These are phyloP conservation scores for Melanotaenia maccullochi DNA, from an alignment of 2,797 vertebrate species.

Conservation along the genomic window DNA sequence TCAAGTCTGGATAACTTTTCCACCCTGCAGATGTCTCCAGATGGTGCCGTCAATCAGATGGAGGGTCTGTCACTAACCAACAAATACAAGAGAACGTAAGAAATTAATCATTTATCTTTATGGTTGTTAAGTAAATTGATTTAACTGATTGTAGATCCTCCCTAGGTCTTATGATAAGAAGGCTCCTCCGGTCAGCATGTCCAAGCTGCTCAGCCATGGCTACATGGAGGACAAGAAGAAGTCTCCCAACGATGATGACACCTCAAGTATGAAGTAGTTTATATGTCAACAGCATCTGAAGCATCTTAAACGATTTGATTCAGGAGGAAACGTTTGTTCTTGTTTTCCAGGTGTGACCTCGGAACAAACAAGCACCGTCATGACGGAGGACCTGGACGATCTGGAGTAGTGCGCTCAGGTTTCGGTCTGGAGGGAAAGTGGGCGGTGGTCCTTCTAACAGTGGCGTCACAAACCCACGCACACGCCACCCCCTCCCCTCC, in stretches of 20 bases:
- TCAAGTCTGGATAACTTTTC: neutral
- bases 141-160: neutral
- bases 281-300: no score
- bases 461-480: slow-evolving; percentile 45
- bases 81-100: slow-evolving; percentile 84
- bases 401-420: slow-evolving; percentile 67
- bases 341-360: slow-evolving; percentile 78
- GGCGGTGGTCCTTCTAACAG: slow-evolving; percentile 16
- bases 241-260: slow-evolving; percentile 79
- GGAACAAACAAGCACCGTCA: slow-evolving; percentile 80
- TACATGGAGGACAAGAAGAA: slow-evolving; percentile 81
- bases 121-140: neutral
- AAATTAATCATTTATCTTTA: neutral
- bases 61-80: slow-evolving; percentile 70
- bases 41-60: slow-evolving; percentile 50
- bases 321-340: neutral
- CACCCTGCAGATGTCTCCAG: slow-evolving; percentile 63
- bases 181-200: slow-evolving; percentile 81
- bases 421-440: neutral
- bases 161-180: slow-evolving; percentile 83
- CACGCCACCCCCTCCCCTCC: slow-evolving; percentile 42
- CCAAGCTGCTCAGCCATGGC: slow-evolving; percentile 86
- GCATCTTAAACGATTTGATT: neutral
- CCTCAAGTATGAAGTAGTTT: slow-evolving; percentile 75
- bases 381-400: slow-evolving; percentile 77